These are phyloP conservation scores for Sphinx pinastri DNA, from an alignment of 2,888 invertebrate genomes.

Conservation along the genomic window DNA sequence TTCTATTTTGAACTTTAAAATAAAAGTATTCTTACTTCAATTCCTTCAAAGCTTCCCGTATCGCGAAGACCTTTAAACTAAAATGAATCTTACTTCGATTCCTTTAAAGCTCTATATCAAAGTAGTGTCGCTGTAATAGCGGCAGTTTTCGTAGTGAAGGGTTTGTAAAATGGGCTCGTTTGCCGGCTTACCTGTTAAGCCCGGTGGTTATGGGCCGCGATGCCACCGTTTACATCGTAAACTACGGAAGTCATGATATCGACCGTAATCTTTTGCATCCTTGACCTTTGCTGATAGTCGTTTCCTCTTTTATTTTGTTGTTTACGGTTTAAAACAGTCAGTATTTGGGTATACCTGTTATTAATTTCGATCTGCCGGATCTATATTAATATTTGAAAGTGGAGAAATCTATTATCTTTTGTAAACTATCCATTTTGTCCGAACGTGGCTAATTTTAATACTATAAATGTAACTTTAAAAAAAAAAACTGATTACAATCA, in stretches of 20 bases:
- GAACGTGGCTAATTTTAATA: no score
- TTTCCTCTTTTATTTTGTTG: not conserved
- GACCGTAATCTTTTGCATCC: not conserved
- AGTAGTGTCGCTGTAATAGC: slow-evolving; percentile 11
- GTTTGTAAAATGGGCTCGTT: slow-evolving; percentile 28
- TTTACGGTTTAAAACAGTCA: not conserved
- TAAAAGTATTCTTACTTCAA: no score
- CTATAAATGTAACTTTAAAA: no score
- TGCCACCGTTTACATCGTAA: slow-evolving; percentile 3
- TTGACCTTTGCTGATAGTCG: not conserved
- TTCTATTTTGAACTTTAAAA: no score
- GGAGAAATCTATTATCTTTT: no score
- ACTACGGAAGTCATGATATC: slow-evolving; percentile 4
- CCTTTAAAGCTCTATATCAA: not conserved
- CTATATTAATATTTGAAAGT: no score
- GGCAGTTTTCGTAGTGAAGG: slow-evolving; percentile 30
- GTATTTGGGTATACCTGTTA: no score
- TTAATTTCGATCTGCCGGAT: no score
- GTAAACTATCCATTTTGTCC: no score
- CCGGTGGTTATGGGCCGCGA: not conserved
- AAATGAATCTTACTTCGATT: not conserved
- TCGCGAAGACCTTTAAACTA: not conserved
- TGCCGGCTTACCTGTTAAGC: slow-evolving; percentile 26
- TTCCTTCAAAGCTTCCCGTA: not conserved
- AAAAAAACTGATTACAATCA: no score